Conservation (phyloP, 2,113 vertebrate species). For the Ctenomys sociabilis region DNA sequence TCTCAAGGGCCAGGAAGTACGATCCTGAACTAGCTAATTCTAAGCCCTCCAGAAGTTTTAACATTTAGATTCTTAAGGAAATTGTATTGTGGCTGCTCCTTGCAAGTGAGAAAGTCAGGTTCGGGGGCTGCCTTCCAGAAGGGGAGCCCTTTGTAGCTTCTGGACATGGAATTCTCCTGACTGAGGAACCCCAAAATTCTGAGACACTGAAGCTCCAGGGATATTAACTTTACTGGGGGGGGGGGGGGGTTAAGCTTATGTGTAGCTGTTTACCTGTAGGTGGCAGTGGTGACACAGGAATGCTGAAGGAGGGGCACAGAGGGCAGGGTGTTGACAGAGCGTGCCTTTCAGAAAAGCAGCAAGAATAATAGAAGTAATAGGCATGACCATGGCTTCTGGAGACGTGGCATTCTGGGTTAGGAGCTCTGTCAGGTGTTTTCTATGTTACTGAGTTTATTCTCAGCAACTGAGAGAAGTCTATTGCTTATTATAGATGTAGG, state of each 20-base stretch:
- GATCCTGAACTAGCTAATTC: neutral
- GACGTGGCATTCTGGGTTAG: neutral
- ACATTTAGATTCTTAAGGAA: neutral
- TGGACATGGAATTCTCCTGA: neutral
- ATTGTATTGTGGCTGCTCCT: neutral
- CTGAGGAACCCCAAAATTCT: neutral
- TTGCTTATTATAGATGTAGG: neutral
- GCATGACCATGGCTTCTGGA: neutral
- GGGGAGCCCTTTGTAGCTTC: neutral
- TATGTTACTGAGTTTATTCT: neutral
- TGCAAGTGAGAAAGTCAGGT: neutral
- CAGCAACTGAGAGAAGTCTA: neutral
- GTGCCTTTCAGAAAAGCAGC: neutral
- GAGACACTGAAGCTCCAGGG: neutral
- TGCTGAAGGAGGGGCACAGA: neutral
- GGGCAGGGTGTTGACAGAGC: neutral
- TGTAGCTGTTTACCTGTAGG: constrained; percentile 63
- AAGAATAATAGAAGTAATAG: neutral
- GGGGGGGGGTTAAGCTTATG: too few species aligned
- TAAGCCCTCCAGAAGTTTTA: constrained; percentile 2
- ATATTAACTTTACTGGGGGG: too few species aligned
- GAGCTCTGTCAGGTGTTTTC: neutral
- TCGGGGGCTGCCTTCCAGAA: neutral
- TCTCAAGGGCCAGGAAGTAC: neutral
- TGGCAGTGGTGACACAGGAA: constrained; percentile 71